A percentile compares a stretch with the other conserved stretches of the same genome.
Conservation (phyloP, 2,797 vertebrate genomes). For the Myotis planiceps region DNA sequence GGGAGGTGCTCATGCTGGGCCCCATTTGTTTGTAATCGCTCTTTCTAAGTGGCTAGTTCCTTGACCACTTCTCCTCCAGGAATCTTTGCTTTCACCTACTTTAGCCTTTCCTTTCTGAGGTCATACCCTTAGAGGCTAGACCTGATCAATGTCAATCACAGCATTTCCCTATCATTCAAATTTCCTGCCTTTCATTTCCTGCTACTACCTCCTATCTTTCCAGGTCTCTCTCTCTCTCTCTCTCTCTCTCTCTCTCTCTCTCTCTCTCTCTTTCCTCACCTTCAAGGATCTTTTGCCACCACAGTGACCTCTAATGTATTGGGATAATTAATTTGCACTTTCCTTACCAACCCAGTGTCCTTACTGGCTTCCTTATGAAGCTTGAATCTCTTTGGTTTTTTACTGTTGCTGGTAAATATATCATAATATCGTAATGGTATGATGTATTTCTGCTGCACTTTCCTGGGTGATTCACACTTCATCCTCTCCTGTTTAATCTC, state of each 20-base stretch:
- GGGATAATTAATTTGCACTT: neutral
- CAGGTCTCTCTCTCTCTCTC: neutral
- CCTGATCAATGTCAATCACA: neutral
- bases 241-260: neutral
- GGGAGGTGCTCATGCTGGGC: constrained; percentile 84
- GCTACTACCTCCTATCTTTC: neutral
- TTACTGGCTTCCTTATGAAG: neutral
- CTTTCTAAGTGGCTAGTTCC: constrained; percentile 79
- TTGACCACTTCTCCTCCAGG: neutral
- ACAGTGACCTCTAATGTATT: neutral
- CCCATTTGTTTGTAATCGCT: constrained; percentile 87
- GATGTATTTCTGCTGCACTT: neutral
- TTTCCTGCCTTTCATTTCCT: neutral
- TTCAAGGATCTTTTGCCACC: neutral
- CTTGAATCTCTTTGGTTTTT: neutral
- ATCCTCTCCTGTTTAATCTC: neutral
- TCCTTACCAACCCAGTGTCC: neutral
- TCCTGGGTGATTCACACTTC: neutral
- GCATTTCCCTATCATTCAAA: neutral
- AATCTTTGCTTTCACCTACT: neutral
- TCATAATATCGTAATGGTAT: neutral
- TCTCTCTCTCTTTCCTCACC: neutral
- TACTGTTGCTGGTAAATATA: neutral
- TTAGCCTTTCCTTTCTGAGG: neutral
- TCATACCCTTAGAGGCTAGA: neutral